A percentile compares a stretch with the other conserved stretches of the same genome.
phyloP scores from a whole-genome alignment of 2,113 vertebrate species.

The Colistium nudipinnis region DNA sequence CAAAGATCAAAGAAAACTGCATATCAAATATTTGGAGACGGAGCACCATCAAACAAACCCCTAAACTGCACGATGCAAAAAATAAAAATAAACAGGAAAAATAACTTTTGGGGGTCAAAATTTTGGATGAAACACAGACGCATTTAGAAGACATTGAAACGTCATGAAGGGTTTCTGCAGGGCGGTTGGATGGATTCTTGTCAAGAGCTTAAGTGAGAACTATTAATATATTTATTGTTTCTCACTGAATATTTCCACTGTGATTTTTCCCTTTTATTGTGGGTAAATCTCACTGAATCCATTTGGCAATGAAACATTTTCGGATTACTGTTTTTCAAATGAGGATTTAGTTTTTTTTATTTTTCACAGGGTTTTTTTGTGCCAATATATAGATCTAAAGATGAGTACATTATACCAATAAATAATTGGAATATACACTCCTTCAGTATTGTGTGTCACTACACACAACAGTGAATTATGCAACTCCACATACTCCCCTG shows the following conservation, averaged over 20 bases:
- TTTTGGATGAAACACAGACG: conserved; percentile 11
- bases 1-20: background rate
- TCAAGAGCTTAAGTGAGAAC: background rate
- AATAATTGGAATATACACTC: background rate
- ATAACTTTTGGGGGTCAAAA: background rate
- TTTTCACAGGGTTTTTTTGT: background rate
- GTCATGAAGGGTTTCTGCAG: background rate
- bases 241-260: no score
- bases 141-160: background rate
- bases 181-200: no score
- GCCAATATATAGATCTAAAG: background rate
- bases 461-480: conserved; percentile 30
- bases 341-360: no score
- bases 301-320: background rate
- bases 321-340: no score
- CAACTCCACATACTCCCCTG: conserved; percentile 42
- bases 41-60: background rate
- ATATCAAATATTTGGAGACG: background rate
- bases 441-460: conserved; percentile 2
- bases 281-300: background rate
- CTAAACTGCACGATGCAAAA: background rate
- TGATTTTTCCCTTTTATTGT: no score
- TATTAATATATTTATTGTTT: background rate
- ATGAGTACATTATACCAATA: background rate
- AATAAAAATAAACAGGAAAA: conserved; percentile 8